Percentiles rank a stretch among this genome's conserved stretches.
Conservation (phyloP, 2,888 invertebrate species). For the Hypomecis atomaria region DNA sequence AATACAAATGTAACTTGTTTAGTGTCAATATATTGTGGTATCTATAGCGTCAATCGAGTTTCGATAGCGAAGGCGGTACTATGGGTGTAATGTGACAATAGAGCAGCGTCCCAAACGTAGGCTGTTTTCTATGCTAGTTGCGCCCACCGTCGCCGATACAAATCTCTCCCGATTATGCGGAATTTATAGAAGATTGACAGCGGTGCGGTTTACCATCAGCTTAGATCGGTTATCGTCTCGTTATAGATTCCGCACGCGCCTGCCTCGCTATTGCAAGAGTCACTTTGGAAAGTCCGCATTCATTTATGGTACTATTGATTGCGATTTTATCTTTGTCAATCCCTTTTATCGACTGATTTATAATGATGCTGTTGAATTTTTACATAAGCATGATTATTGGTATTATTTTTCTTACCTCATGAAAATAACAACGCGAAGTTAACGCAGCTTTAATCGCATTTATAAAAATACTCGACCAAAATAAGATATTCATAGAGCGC, state of each 20-base stretch:
- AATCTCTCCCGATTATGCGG: conserved; percentile 58
- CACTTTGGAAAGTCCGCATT: conserved; percentile 4
- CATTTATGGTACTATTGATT: neutral
- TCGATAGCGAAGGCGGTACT: conserved; percentile 45
- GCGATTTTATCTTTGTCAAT: neutral
- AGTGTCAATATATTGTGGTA: conserved; percentile 7
- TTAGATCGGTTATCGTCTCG: conserved; percentile 59
- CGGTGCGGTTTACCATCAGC: conserved; percentile 48
- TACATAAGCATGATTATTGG: neutral
- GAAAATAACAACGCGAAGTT: neutral
- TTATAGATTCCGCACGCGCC: conserved; percentile 43
- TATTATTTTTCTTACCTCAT: neutral
- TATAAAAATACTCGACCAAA: conserved; percentile 28
- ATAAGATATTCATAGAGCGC: conserved; percentile 60
- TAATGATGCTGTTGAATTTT: neutral
- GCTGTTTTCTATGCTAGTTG: conserved; percentile 60
- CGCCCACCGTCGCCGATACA: conserved; percentile 63
- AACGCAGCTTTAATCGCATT: conserved; percentile 8
- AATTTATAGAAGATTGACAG: conserved; percentile 68
- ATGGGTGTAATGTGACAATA: conserved; percentile 34
- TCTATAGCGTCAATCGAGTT: conserved; percentile 16
- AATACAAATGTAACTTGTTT: conserved; percentile 1
- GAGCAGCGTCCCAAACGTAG: conserved; percentile 58
- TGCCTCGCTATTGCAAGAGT: conserved; percentile 1
- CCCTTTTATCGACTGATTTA: neutral